Base-by-base conservation (phyloP, 1,140 invertebrate species). In the Arctopsyche grandis region DNA sequence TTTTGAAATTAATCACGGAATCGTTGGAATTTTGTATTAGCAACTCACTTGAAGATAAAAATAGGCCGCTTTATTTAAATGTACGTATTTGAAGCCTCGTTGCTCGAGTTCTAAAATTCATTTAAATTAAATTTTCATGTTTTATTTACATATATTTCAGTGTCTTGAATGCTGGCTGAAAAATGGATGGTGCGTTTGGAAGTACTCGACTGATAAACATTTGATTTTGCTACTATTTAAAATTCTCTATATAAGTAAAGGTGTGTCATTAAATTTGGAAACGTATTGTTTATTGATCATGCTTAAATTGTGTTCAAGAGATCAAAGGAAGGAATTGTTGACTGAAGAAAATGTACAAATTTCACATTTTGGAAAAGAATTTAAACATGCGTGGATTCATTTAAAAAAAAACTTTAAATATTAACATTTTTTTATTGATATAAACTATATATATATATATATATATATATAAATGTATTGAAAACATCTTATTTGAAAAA, bases 161-260 rank as follows among this genome's bases (percentile, higher is more conserved):
- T 76, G 76, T 80, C 43, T 82, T 14, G 77, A 63, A 43, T 29
- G n/a, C 46, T 82, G 81, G 81, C 22, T 82, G 22, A 29, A 52
- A 52, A 44, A 79, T 66, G 77, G 81, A 19, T 82, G 81, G 81
- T 43, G 76, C 5, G 77, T 82, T 5, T 82, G 79, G 79, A 77
- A 44, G 19, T 63, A 58, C 24, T 38, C 29, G 0, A 56, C 29
- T 4, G 81, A 82, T 58, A 69, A 19, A 10, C 21, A 80, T 21
- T 26, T 80, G 14, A 70, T 82, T 19, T 29, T 69, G 14, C 24
- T 66, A 21, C 38, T 82, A 12, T 80, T 60, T 26, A 82, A 82
- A 69, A 52, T 82, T 14, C 1, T 82, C 1, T 63, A 75, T 12
- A 9, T 66, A 0, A 66, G 26, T 26, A 66, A 66, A 66, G 63